Evolutionary conservation across 2,113 vertebrate species (phyloP).

Genomic region (Meles meles): DNA sequence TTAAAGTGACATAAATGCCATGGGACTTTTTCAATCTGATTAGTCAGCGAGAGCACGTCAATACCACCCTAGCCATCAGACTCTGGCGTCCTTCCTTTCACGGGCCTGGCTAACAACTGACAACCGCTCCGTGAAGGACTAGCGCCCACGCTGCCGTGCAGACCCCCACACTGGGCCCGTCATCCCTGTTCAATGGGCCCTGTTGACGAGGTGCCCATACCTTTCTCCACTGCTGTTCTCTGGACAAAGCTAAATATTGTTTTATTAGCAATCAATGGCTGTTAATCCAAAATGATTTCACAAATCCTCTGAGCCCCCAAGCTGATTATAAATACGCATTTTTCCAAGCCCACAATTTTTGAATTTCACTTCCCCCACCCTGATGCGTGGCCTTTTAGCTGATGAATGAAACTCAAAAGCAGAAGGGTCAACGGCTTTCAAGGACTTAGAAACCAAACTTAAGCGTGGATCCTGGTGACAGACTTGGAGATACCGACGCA

Average conservation of each 20-base stretch:
- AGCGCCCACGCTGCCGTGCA: conserved; percentile 85
- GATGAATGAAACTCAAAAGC: conserved; percentile 74
- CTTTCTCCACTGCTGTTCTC: conserved; percentile 82
- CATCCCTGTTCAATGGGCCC: conserved; percentile 86
- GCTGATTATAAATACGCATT: conserved; percentile 80
- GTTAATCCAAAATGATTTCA: conserved; percentile 86
- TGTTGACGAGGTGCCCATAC: conserved; percentile 88
- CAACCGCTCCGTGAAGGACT: conserved; percentile 83
- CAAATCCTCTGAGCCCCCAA: conserved; percentile 86
- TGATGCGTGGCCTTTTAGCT: conserved; percentile 70
- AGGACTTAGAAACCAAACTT: conserved; percentile 55
- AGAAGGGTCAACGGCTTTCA: conserved; percentile 57
- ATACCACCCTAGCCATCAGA: conserved; percentile 87
- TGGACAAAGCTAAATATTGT: conserved; percentile 92
- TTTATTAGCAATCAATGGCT: conserved; percentile 92
- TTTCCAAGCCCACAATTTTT: conserved; percentile 79
- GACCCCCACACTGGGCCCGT: conserved; percentile 87
- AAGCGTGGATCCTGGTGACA: background rate
- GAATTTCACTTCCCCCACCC: conserved; percentile 70
- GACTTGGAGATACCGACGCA: background rate
- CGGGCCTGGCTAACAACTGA: conserved; percentile 81
- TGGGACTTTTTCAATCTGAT: conserved; percentile 90
- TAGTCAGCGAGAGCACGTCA: conserved; percentile 88
- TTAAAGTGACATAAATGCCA: conserved; percentile 94
- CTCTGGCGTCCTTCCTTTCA: conserved; percentile 87